Evolutionary conservation across 1,140 invertebrate species (phyloP).

Genomic region (Bombus superbus): DNA sequence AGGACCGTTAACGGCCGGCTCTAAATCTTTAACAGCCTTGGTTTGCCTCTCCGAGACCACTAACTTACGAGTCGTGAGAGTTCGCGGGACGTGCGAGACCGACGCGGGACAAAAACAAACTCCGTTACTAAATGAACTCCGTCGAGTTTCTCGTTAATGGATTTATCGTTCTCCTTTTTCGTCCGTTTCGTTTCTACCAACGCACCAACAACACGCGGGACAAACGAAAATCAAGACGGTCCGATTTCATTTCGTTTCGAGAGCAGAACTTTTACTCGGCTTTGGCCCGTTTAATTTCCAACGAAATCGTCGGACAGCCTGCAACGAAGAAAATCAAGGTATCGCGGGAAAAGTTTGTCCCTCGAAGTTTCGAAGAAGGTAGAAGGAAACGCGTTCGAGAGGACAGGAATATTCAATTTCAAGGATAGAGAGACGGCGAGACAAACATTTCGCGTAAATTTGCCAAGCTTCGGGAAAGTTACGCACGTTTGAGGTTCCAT

Average conservation of each 20-base stretch:
- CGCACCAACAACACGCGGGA: neutral
- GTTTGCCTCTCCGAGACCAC: slow-evolving; percentile 63
- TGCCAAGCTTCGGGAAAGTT: neutral
- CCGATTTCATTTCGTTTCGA: no score
- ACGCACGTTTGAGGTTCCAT: neutral
- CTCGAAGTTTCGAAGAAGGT: neutral
- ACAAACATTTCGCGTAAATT: neutral
- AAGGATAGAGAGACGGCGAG: neutral
- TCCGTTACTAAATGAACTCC: slow-evolving; percentile 65
- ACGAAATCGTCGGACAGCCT: neutral
- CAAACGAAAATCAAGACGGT: no score
- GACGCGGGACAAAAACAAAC: slow-evolving; percentile 62
- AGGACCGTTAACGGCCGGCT: slow-evolving; percentile 68
- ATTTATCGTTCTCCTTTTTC: slow-evolving; percentile 54
- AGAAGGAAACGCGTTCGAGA: no score
- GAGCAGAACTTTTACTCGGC: rapidly evolving
- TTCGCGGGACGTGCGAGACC: slow-evolving; percentile 53
- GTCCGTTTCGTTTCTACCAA: neutral
- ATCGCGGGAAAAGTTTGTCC: neutral
- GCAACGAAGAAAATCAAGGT: neutral
- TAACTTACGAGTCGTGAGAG: slow-evolving; percentile 70
- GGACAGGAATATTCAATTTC: neutral
- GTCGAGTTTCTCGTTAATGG: slow-evolving; percentile 46
- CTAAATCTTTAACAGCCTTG: slow-evolving; percentile 69
- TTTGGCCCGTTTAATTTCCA: neutral